phyloP scores from a whole-genome alignment of 2,797 vertebrate species.

The Chelonia mydas region DNA sequence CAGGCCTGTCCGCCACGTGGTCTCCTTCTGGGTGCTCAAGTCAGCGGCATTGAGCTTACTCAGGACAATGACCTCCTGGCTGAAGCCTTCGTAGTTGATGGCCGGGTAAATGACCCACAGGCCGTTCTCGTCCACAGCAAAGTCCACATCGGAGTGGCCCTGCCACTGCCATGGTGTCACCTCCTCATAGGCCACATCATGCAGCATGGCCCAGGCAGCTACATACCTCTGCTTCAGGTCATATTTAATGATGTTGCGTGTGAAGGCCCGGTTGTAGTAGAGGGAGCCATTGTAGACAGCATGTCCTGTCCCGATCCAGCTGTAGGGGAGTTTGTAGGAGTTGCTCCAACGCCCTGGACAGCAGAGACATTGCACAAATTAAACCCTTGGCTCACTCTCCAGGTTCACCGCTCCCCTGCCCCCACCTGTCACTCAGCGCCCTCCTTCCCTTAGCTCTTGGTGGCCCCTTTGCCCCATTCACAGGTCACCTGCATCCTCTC shows the following conservation, averaged over 20 bases:
- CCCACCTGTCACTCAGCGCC: accelerated
- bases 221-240: constrained; percentile 91
- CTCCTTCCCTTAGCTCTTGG: neutral
- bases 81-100: constrained; percentile 92
- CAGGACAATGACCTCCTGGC: constrained; percentile 93
- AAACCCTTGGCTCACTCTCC: neutral
- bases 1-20: constrained; percentile 95
- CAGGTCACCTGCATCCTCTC: neutral
- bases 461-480: neutral
- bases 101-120: constrained; percentile 97
- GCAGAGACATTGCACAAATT: neutral
- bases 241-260: constrained; percentile 97
- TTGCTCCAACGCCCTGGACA: constrained; percentile 92
- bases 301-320: constrained; percentile 97
- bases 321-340: constrained; percentile 97
- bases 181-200: constrained; percentile 89
- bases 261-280: constrained; percentile 97
- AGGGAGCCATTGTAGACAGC: constrained; percentile 94
- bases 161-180: constrained; percentile 91
- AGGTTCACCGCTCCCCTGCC: neutral
- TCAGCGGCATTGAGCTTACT: constrained; percentile 92
- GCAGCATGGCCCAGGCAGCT: constrained; percentile 95
- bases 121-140: constrained; percentile 95
- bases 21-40: constrained; percentile 93
- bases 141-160: constrained; percentile 92